Evolutionary conservation across 1,140 invertebrate genomes (phyloP), one percentile per base, ranked within the genome.

Genomic region (Cotesia glomerata): DNA sequence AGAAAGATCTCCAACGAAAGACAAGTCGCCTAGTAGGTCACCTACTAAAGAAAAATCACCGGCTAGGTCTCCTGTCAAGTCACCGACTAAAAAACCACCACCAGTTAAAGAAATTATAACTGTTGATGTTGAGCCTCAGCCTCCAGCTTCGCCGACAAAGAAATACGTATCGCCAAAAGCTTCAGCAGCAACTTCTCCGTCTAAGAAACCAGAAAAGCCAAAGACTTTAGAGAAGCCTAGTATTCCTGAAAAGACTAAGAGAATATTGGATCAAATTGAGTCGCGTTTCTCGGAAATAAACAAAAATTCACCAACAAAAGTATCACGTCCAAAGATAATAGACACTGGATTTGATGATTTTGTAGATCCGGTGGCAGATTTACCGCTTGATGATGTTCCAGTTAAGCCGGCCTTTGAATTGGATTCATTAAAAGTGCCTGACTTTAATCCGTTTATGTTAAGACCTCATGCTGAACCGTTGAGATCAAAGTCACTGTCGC

Each of bases 291-390:
- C 79, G 0, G 84, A 84, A 71, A 77, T 82, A 16, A 82, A 73
- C 72, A 86, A 81, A 76, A 80, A 78, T 70, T 81, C 82, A 9
- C 56, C 74, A 13, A 78, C 79, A 0, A 86, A 80, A 72, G 61
- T 84, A 35, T 73, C 80, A 9, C 79, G 79, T 36, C 84, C 85
- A 3, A 86, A 82, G 74, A 86, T 87, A 45, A 85, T 87, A 61
- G 85, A 87, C 68, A 86, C 85, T 0, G 85, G 85, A 14, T 81
- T 81, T 62, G 86, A 87, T 65, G 86, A 87, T 76, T 87, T 87
- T 71, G 84, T 87, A 7, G 85, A 87, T 65, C 86, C 85, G 2
- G 84, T 87, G 4, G 85, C 85, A 0, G 85, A 87, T 68, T 77
- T 87, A 71, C 86, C 86, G n/a, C 74, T 87, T 14, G 86, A 87